Evolutionary conservation across 2,888 invertebrate species (phyloP).

Genomic region (Stenoptilia bipunctidactyla): DNA sequence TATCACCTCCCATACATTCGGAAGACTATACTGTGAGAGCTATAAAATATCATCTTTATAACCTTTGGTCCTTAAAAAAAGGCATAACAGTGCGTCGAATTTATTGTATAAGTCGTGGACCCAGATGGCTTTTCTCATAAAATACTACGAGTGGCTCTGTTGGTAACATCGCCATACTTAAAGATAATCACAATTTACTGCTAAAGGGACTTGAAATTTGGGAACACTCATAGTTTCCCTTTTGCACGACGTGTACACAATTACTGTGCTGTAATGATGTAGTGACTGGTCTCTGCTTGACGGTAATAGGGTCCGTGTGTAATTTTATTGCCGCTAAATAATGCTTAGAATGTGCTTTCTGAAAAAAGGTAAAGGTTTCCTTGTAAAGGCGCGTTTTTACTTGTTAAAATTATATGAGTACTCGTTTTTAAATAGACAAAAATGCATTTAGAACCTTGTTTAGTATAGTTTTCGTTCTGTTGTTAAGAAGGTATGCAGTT

Average conservation of each 20-base stretch:
- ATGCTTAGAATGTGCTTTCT: neutral
- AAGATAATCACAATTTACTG: conserved; percentile 70
- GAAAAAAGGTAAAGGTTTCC: neutral
- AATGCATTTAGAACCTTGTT: too few relatives aligned
- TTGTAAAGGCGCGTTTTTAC: neutral
- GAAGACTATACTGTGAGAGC: conserved; percentile 47
- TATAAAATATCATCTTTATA: conserved; percentile 43
- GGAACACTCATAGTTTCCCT: conserved; percentile 37
- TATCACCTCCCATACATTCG: conserved; percentile 4
- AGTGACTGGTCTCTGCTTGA: conserved; percentile 18
- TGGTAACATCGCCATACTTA: conserved; percentile 56
- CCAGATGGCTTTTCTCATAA: conserved; percentile 68
- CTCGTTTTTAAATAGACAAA: too few relatives aligned
- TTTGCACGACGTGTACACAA: conserved; percentile 43
- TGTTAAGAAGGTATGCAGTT: too few relatives aligned
- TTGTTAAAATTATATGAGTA: too few relatives aligned
- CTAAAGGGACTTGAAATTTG: conserved; percentile 40
- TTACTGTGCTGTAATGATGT: conserved; percentile 49
- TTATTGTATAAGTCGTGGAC: conserved; percentile 59
- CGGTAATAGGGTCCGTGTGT: neutral
- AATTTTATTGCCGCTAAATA: neutral
- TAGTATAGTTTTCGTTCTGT: too few relatives aligned
- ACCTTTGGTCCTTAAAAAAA: conserved; percentile 57
- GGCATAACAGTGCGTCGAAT: conserved; percentile 63
- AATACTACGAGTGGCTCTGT: conserved; percentile 62